A percentile compares a stretch with the other conserved stretches of the same genome.
These are phyloP conservation scores for Drosophila mayri DNA, from an alignment of 1,140 invertebrate species.

Conservation along the genomic window DNA sequence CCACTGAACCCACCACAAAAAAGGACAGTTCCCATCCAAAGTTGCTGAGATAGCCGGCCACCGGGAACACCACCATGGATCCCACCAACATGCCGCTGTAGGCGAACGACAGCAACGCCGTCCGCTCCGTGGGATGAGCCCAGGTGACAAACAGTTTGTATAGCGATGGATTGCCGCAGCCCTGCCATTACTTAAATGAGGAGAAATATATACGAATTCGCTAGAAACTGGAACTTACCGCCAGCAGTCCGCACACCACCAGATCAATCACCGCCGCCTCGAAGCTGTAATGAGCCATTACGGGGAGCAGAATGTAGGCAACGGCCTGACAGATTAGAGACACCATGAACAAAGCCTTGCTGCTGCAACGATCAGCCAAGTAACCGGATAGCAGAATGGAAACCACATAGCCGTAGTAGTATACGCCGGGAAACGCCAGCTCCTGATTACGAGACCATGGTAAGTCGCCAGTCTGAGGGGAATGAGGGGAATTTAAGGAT, in stretches of 20 bases:
- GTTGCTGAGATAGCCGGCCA: slow-evolving; percentile 61
- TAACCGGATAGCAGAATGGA: slow-evolving; percentile 64
- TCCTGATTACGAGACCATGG: slow-evolving; percentile 68
- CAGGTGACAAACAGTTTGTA: slow-evolving; percentile 76
- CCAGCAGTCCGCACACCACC: slow-evolving; percentile 60
- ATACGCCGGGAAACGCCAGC: slow-evolving; percentile 59
- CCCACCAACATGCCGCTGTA: slow-evolving; percentile 73
- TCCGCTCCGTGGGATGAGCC: slow-evolving; percentile 79
- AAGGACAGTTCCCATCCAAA: slow-evolving; percentile 67
- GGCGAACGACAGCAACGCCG: slow-evolving; percentile 68
- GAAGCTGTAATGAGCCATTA: slow-evolving; percentile 61
- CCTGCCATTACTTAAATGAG: slow-evolving; percentile 39
- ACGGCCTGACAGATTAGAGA: slow-evolving; percentile 56
- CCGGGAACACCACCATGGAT: slow-evolving; percentile 63
- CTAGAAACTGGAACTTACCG: slow-evolving; percentile 34
- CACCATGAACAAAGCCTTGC: slow-evolving; percentile 65
- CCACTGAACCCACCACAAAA: slow-evolving; percentile 62
- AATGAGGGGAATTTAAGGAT: background rate
- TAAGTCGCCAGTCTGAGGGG: slow-evolving; percentile 61
- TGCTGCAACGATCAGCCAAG: slow-evolving; percentile 69
- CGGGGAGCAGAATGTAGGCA: slow-evolving; percentile 59
- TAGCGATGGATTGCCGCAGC: slow-evolving; percentile 68
- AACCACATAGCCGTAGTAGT: slow-evolving; percentile 75
- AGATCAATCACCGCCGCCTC: slow-evolving; percentile 37
- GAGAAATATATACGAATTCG: background rate